Evolutionary conservation across 1,140 invertebrate species (phyloP).

Genomic region (Drosophila nebulosa): DNA sequence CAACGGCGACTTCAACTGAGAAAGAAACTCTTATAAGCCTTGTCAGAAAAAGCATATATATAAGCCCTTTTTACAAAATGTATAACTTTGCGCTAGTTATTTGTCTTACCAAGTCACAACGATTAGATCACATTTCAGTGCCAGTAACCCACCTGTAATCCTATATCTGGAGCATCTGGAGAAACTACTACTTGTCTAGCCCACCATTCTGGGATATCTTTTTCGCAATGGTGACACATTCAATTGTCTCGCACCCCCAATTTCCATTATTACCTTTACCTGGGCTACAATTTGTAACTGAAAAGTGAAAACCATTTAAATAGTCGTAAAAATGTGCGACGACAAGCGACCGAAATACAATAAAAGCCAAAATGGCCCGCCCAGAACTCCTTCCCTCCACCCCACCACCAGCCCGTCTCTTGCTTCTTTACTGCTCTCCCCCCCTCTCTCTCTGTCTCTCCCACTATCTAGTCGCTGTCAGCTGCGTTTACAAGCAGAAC

Average conservation of each 20-base stretch:
- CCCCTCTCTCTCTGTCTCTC: neutral
- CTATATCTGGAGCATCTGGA: neutral
- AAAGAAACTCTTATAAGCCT: too few relatives aligned
- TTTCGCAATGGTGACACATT: neutral
- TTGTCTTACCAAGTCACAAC: neutral
- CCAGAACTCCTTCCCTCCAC: neutral
- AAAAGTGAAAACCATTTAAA: constrained; percentile 73
- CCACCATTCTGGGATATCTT: neutral
- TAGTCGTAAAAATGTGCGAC: constrained; percentile 70
- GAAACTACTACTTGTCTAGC: neutral
- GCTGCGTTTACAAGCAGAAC: constrained; percentile 69
- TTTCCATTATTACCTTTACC: constrained; percentile 1
- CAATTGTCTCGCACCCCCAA: neutral
- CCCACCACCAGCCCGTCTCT: neutral
- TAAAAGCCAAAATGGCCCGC: constrained; percentile 57
- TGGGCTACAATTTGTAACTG: constrained; percentile 59
- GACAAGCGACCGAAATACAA: constrained; percentile 71
- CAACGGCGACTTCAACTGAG: too few relatives aligned
- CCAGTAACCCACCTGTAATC: constrained; percentile 6
- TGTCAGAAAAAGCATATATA: neutral
- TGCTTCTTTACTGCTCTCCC: neutral
- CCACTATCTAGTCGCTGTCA: constrained; percentile 64
- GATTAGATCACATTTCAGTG: constrained; percentile 1
- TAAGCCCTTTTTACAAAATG: neutral
- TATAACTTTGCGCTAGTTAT: too few relatives aligned